These are phyloP conservation scores for Tinamus guttatus DNA, from an alignment of 2,113 vertebrate species.

Conservation along the genomic window DNA sequence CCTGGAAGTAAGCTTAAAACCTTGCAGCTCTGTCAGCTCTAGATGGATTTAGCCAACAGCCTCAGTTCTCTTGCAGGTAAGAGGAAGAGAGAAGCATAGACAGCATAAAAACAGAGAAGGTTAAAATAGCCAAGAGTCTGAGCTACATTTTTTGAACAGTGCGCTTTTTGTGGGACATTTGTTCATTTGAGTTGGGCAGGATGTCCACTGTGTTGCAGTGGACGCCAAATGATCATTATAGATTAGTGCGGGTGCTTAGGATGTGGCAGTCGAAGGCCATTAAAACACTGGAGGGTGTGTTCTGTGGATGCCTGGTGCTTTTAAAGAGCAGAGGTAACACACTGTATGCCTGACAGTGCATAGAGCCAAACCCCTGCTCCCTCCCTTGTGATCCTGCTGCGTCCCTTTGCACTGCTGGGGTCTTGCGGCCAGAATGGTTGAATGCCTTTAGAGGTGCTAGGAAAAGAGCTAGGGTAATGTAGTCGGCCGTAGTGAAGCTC, in stretches of 20 bases:
- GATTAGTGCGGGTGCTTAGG: neutral
- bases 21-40: neutral
- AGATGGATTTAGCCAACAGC: neutral
- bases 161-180: neutral
- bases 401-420: neutral
- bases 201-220: neutral
- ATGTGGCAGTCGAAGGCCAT: neutral
- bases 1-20: neutral
- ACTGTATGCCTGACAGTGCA: neutral
- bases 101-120: neutral
- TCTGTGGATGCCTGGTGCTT: neutral
- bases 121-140: neutral
- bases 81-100: neutral
- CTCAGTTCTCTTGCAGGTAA: neutral
- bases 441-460: neutral
- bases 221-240: neutral
- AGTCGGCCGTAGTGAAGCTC: neutral
- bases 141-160: neutral
- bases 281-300: neutral
- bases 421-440: neutral
- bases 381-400: neutral
- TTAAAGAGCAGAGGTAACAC: neutral
- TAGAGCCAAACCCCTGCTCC: neutral
- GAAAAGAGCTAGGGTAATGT: conserved; percentile 5
- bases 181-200: neutral